Evolutionary conservation across 1,140 invertebrate species (phyloP), one percentile per base, ranked within the genome.

Genomic region (Drosophila melanica): DNA sequence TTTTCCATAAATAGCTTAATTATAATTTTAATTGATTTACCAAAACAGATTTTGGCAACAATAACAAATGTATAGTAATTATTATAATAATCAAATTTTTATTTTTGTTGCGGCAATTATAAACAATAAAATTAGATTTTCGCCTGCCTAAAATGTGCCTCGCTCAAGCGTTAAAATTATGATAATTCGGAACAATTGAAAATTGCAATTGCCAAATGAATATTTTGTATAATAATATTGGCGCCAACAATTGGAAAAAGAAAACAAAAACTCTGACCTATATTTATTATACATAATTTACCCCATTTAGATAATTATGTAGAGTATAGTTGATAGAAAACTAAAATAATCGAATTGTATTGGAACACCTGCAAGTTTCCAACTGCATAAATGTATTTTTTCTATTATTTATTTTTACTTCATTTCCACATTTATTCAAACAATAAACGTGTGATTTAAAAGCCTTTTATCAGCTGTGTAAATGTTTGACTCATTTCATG

Each of bases 1-100:
- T 75, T 62, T 59, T 27, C 65, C 53, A 78, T 79, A 75, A 70
- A 71, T 57, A 74, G 74, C 79, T 77, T 81, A 69, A 81, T 81
- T 82, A 82, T 67, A 64, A 67, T 84, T 84, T 82, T 67, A 82
- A 82, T 82, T 79, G 75, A 84, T 79, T 79, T 79, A 47, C 58
- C 45, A 60, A 78, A 82, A 59, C 57, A 79, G 67, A 77, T 72
- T 80, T 75, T 0, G 30, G 47, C 47, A 10, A 39, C 35, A 71
- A 44, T 12, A 27, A 55, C 39, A 60, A 60, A 53, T 7, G n/a
- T 2, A 27, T 16, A 27, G 48, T 39, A 14, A 62, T 33, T 45
- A 14, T 50, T 37, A 74, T 42, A 55, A 51, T n/a, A 14, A 55
- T 53, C n/a, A 55, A n/a, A 53, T 12, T 63, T 60, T 48, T n/a